Conservation (phyloP, 2,888 invertebrate genomes). For the Sepioteuthis lessoniana region DNA sequence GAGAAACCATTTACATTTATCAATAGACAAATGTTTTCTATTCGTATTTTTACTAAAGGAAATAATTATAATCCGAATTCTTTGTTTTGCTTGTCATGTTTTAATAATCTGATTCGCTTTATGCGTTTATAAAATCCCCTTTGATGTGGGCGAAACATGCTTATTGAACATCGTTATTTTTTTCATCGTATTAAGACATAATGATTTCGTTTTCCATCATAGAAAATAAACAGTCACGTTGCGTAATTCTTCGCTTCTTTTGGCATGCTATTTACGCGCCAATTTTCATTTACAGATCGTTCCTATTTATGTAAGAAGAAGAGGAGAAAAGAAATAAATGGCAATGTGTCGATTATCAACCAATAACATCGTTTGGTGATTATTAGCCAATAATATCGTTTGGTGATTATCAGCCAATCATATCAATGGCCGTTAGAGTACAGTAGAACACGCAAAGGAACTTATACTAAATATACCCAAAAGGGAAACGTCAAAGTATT, state of each 20-base stretch:
- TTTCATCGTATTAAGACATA: background rate
- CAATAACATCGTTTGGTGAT: constrained; percentile 3
- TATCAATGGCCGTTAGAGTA: background rate
- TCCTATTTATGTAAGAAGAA: background rate
- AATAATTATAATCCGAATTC: too few species aligned
- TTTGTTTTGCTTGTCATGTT: background rate
- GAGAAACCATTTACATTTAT: background rate
- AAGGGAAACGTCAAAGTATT: background rate
- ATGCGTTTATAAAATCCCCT: background rate
- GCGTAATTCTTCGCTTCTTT: background rate
- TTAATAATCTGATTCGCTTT: background rate
- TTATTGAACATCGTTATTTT: background rate
- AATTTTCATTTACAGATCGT: background rate
- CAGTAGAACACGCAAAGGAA: background rate
- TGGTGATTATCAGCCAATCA: background rate
- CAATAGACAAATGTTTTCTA: background rate
- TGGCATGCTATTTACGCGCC: background rate
- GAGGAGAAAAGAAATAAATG: background rate
- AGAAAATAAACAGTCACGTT: background rate
- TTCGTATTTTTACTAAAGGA: background rate
- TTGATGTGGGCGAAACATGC: background rate
- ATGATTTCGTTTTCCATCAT: background rate
- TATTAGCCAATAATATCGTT: constrained; percentile 1
- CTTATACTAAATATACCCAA: background rate
- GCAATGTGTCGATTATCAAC: background rate